Base-by-base conservation (phyloP, 2,113 vertebrate genomes). In the Pseudolaguvia tuberculata region DNA sequence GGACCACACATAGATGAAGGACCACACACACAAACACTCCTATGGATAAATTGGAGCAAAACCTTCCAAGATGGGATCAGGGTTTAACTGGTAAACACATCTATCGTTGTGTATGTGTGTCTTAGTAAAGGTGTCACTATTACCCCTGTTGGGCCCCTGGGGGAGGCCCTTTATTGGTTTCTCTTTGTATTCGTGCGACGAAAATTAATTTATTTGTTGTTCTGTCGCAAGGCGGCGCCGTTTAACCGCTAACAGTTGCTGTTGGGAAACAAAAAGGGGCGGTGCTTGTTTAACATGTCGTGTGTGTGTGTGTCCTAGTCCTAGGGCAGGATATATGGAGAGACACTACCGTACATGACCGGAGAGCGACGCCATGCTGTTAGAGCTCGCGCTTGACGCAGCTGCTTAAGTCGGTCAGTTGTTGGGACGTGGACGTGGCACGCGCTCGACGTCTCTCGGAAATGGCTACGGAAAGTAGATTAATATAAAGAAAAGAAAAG, bases 371-470 rank as follows among this genome's bases (percentile, higher is more conserved):
- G 75, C 75, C 68, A 71, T 77, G 67, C 57, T 45, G 23, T 20
- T 29, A 58, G 55, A 57, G 56, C 70, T 61, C 23, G 21, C 17
- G 52, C 56, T 72, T 45, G 45, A 48, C 27, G n/a, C 65, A 69
- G 65, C 27, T 23, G 65, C 74, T 65, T 45, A 66, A 35, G 68
- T 29, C 45, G 45, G 48, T 56, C 45, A 58, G 23, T 23, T 50
- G 35, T 42, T 39, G 27, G 72, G 68, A 78, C 79, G 79, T 80
- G 72, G 68, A 78, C 79, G 79, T 80, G 71, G 71, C 75, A 29
- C 8, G 78, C 53, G 59, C 23, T 35, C 15, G 47, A 21, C 48
- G 47, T 62, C 48, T 20, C 35, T 18, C 25, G 63, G n/a, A 39
- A 66, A 80, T 70, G 72, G 35, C 59, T 67, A 27, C 52, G 4